Evolutionary conservation across 1,140 invertebrate species (phyloP), one percentile per base, ranked within the genome.

Genomic region (Drosophila pseudoananassae): DNA sequence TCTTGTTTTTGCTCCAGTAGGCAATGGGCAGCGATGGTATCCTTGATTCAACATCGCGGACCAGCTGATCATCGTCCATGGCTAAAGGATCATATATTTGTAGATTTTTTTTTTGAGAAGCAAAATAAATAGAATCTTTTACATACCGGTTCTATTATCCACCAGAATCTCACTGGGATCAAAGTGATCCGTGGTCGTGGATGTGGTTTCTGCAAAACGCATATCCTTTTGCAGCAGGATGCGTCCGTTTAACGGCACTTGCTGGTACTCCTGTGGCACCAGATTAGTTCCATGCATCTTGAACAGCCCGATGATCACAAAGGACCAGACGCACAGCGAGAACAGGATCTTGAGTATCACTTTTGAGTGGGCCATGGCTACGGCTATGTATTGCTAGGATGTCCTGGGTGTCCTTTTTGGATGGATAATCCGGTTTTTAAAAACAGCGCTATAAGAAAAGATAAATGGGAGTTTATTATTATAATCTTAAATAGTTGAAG

Each of bases 11-110:
- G 78, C 95, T 95, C 96, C 96, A 97, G 90, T 96, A 97, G 45
- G 94, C 93, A n/a, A 97, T 94, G 0, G 97, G 97, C 4, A 97
- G 91, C 68, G 96, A 97, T 3, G 96, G 96, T 73, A 97, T 93
- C 17, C 94, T 93, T 12, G 94, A 93, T 83, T 96, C 95, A 36
- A 97, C 95, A 75, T 97, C 95, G 9, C 94, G 94, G 23, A 97
- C 94, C 29, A 97, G 92, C 80, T 95, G 94, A 10, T 96, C 95
- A 78, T 98, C 97, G n/a, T 92, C 91, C 87, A 92, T 91, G 60
- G 90, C 90, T 91, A 50, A 36, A 36, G 10, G 10, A 12, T 3
- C 20, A 20, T 2, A 20, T 0, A 10, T 7, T 33, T 33, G 10
- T 33, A 33, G 9, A 8, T 10, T 1, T 33, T 33, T 9, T 10